Evolutionary conservation across 1,140 invertebrate species (phyloP).

Genomic region (Drosophila sp.): DNA sequence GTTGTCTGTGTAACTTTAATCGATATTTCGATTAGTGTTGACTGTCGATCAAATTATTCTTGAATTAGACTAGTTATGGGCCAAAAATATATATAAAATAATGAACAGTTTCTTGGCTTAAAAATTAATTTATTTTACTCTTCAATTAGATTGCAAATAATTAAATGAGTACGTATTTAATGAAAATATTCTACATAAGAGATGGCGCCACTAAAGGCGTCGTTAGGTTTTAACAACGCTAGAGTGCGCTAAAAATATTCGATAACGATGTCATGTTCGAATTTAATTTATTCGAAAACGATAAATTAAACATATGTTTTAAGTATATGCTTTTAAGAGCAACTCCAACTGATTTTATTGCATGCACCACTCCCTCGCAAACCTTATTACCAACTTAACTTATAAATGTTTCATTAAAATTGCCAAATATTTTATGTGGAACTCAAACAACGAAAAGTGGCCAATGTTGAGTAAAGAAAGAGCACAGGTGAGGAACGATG

Average conservation of each 20-base stretch:
- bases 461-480: slow-evolving; percentile 29
- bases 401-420: slow-evolving; percentile 66
- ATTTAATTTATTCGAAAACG: not conserved
- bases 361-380: not conserved
- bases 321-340: slow-evolving; percentile 5
- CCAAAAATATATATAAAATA: no score
- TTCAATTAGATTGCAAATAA: no score
- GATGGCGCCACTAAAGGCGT: no score
- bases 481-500: not conserved
- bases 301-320: no score
- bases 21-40: not conserved
- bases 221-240: not conserved
- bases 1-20: not conserved
- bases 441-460: slow-evolving; percentile 50
- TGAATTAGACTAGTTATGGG: no score
- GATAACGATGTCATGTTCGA: not conserved
- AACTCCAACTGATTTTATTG: not conserved
- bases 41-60: no score
- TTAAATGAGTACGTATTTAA: no score
- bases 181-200: no score
- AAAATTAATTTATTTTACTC: no score
- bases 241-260: not conserved
- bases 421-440: slow-evolving; percentile 61
- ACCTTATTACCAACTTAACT: slow-evolving; percentile 17
- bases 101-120: no score